Conservation (phyloP, 2,113 vertebrate genomes). For the Seriola quinqueradiata region DNA sequence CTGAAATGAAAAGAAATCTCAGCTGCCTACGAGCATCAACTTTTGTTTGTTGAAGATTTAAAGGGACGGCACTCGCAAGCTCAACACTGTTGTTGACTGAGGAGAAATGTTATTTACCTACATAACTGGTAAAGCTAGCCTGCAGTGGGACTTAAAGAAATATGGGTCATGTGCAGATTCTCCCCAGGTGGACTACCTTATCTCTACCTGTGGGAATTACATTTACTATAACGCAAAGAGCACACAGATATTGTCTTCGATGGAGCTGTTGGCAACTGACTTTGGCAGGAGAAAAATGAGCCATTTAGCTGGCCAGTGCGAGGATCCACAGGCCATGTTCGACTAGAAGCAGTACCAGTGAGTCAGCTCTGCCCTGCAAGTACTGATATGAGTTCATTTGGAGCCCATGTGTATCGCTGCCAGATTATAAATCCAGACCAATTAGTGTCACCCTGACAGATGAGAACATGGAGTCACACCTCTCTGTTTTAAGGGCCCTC, state of each 20-base stretch:
- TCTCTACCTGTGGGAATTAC: background rate
- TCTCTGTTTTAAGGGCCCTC: conserved; percentile 60
- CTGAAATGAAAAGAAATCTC: background rate
- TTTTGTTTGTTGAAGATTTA: background rate
- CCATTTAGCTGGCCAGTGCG: conserved; percentile 2
- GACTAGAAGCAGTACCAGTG: conserved; percentile 1
- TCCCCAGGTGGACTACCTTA: background rate
- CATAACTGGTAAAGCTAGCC: conserved; percentile 4
- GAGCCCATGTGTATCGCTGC: conserved; percentile 33
- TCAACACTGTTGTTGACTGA: background rate
- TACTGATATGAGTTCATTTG: conserved; percentile 36
- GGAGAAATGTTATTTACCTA: conserved; percentile 1
- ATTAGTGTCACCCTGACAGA: conserved; percentile 65
- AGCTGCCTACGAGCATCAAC: background rate
- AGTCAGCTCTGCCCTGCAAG: conserved; percentile 32
- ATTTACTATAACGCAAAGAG: conserved; percentile 9
- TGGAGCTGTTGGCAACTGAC: background rate
- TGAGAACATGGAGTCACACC: conserved; percentile 67
- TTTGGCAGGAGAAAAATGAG: conserved; percentile 30
- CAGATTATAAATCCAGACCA: conserved; percentile 63
- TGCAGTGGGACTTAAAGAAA: background rate
- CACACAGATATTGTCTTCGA: conserved; percentile 16
- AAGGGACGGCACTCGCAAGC: background rate
- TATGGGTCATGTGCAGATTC: conserved; percentile 5
- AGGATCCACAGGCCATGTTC: conserved; percentile 20